A percentile compares a stretch with the other conserved stretches of the same genome.
Conservation (phyloP, 2,888 invertebrate species). For the Patella depressa region DNA sequence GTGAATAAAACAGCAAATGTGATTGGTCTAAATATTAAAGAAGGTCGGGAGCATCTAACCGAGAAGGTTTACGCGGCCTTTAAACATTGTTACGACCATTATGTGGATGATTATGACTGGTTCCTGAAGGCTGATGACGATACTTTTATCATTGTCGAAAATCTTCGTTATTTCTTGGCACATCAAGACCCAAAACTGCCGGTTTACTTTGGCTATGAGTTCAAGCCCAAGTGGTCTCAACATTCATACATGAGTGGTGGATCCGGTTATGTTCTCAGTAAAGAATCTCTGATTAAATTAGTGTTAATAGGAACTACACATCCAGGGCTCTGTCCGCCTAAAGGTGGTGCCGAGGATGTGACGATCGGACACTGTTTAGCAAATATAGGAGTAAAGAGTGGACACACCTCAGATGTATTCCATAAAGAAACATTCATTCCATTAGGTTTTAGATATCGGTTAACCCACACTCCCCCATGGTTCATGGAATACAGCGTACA, state of each 20-base stretch:
- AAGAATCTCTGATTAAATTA: constrained; percentile 82
- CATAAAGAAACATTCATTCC: no score
- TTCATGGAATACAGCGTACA: no score
- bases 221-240: constrained; percentile 49
- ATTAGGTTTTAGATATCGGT: no score
- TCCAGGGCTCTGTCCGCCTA: no score
- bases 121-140: constrained; percentile 98
- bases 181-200: constrained; percentile 82
- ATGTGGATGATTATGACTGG: constrained; percentile 91
- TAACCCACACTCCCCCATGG: no score
- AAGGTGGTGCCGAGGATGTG: no score
- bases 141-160: constrained; percentile 96
- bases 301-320: constrained; percentile 76
- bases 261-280: constrained; percentile 85
- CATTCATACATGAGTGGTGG: constrained; percentile 73
- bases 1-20: not conserved
- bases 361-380: no score
- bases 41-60: constrained; percentile 92
- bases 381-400: no score
- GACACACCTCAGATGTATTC: no score
- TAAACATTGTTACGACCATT: constrained; percentile 84
- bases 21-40: constrained; percentile 79
- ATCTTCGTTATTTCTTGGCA: constrained; percentile 88
- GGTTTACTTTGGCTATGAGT: constrained; percentile 79
- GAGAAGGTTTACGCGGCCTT: constrained; percentile 95